Percentiles rank a stretch among this genome's conserved stretches.
Conservation (phyloP, 37 sponge, comb jelly and placozoan genomes). For the Theonella swinhoei region DNA sequence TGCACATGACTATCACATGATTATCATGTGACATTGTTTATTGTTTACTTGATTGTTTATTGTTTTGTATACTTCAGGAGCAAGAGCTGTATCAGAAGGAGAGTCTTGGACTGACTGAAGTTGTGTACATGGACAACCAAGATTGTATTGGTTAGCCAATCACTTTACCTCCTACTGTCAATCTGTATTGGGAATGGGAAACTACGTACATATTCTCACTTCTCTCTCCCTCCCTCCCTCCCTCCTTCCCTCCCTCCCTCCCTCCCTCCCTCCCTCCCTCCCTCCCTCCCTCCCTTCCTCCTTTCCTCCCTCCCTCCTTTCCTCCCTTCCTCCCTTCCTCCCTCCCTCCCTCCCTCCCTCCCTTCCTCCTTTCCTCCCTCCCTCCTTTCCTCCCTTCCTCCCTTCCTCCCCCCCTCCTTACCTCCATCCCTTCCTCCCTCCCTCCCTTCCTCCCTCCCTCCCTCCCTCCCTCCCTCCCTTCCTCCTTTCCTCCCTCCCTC, state of each 20-base stretch:
- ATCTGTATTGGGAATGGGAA: not conserved
- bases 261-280: not conserved
- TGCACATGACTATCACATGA: too few species aligned
- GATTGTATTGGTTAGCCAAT: slow-evolving; percentile 89
- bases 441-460: not conserved
- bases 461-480: not conserved
- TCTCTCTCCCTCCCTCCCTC: not conserved
- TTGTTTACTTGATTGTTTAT: not conserved
- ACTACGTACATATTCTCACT: not conserved
- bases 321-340: not conserved
- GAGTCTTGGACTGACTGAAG: slow-evolving; percentile 75
- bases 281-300: not conserved
- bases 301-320: not conserved
- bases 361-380: not conserved
- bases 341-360: not conserved
- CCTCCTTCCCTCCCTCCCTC: not conserved
- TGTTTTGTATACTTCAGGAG: slow-evolving; percentile 55
- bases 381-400: not conserved
- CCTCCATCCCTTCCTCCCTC: slow-evolving; percentile 9
- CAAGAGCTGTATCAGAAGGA: slow-evolving; percentile 91
- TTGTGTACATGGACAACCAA: slow-evolving; percentile 88
- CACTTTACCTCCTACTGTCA: not conserved
- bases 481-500: not conserved
- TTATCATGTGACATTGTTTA: not conserved
- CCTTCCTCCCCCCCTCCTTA: not conserved